These are phyloP conservation scores for Chaetodon trifasciatus DNA, from an alignment of 2,797 vertebrate species.

Conservation along the genomic window DNA sequence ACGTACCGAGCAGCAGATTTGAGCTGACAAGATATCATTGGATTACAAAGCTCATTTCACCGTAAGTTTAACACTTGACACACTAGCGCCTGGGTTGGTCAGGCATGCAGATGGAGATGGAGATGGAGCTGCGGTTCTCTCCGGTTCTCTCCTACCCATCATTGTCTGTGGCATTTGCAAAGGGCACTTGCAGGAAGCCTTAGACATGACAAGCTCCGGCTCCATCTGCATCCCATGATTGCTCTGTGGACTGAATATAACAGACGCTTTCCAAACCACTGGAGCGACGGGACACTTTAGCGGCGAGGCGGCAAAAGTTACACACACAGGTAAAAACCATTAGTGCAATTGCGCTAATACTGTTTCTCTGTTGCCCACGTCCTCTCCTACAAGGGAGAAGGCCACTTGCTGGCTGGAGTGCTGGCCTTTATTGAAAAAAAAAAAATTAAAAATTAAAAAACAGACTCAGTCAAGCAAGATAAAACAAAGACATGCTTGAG, in stretches of 20 bases:
- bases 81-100: slow-evolving; percentile 66
- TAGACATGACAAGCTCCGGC: slow-evolving; percentile 69
- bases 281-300: slow-evolving; percentile 75
- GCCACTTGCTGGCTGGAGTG: slow-evolving; percentile 46
- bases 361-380: slow-evolving; percentile 48
- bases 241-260: slow-evolving; percentile 82
- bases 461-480: slow-evolving; percentile 58
- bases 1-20: slow-evolving; percentile 62
- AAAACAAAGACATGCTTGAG: slow-evolving; percentile 77
- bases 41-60: slow-evolving; percentile 83
- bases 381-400: slow-evolving; percentile 35
- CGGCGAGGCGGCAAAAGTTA: slow-evolving; percentile 61
- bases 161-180: slow-evolving; percentile 84
- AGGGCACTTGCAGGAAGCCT: slow-evolving; percentile 76
- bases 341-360: slow-evolving; percentile 61
- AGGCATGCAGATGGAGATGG: slow-evolving; percentile 75
- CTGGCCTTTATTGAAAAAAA: slow-evolving; percentile 53
- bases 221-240: slow-evolving; percentile 80
- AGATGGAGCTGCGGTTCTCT: slow-evolving; percentile 57
- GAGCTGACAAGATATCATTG: slow-evolving; percentile 80
- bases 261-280: slow-evolving; percentile 76
- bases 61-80: slow-evolving; percentile 73
- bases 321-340: slow-evolving; percentile 75
- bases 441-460: slow-evolving; percentile 29
- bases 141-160: slow-evolving; percentile 55